Evolutionary conservation across 2,113 vertebrate genomes (phyloP), one percentile per base, ranked within the genome.

Genomic region (Scolopax mira): DNA sequence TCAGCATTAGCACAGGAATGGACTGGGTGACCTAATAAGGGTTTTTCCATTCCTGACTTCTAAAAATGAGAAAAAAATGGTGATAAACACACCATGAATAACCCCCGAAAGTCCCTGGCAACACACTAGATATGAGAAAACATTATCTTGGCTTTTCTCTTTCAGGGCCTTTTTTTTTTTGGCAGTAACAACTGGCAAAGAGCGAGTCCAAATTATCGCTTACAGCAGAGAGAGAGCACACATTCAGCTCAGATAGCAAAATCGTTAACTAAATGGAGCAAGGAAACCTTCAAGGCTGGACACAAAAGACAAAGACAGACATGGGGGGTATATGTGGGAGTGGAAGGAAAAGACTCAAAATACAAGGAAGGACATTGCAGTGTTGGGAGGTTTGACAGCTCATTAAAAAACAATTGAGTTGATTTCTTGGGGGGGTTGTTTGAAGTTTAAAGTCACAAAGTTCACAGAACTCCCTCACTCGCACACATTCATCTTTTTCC

Each of bases 341-440:
- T 91, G 92, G 90, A 96, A 96, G 96, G 95, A 96, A 97, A 84
- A 79, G 93, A 90, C 83, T 89, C 60, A 94, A 94, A 96, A 94
- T 95, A 90, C 90, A 90, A 96, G 94, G 94, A 96, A 95, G 93
- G 93, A 96, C 92, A 33, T 64, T 75, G 79, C 79, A 81, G 65
- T 27, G 61, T 41, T 94, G 66, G 88, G 83, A 96, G 75, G 57
- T 71, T 88, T 91, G 73, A 81, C 55, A 90, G 93, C 79, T 94
- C 90, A 84, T 90, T 90, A 96, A 89, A 84, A 94, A 95, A 96
- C 90, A 97, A 94, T 90, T 72, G 92, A 92, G 60, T 35, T 86
- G 55, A 93, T 90, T 93, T 89, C 93, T 93, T 83, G 51, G 46
- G 81, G 41, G 41, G 19, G 44, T n/a, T 77, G 74, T 48, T 94